Evolutionary conservation across 2,888 invertebrate species (phyloP).

Genomic region (Liopterus haemorrhoidalis): DNA sequence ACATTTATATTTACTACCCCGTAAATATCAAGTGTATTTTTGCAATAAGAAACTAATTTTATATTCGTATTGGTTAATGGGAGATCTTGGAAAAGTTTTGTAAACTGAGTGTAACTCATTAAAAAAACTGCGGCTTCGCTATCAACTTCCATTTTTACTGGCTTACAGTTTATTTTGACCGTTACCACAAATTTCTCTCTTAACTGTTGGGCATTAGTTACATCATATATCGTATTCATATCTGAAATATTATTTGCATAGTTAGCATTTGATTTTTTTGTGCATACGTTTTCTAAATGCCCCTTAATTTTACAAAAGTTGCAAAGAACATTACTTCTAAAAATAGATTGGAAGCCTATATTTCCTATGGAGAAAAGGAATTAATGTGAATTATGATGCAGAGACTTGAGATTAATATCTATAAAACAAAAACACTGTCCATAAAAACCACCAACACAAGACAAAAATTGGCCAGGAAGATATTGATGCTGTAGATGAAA

Average conservation of each 20-base stretch:
- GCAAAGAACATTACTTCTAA: too few species aligned
- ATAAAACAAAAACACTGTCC: too few species aligned
- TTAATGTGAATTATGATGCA: too few species aligned
- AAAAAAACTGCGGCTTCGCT: slow-evolving; percentile 2
- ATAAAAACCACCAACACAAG: too few species aligned
- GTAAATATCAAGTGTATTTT: background rate
- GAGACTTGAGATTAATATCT: too few species aligned
- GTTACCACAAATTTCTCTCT: slow-evolving; percentile 6
- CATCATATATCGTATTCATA: background rate
- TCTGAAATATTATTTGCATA: slow-evolving; percentile 2
- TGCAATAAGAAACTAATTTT: background rate
- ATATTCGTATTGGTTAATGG: background rate
- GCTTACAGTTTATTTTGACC: background rate
- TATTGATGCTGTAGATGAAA: too few species aligned
- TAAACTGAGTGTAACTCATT: background rate
- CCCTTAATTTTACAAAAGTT: slow-evolving; percentile 8
- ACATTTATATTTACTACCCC: background rate
- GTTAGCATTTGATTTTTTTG: slow-evolving; percentile 3
- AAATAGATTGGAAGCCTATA: too few species aligned
- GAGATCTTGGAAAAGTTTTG: background rate
- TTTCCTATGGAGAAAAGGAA: too few species aligned
- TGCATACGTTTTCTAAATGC: slow-evolving; percentile 13
- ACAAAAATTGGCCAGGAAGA: too few species aligned
- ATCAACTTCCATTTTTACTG: slow-evolving; percentile 3
- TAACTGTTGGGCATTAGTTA: slow-evolving; percentile 2